Evolutionary conservation across 2,888 invertebrate genomes (phyloP), one percentile per base, ranked within the genome.

Genomic region (Oxytorus armatus): DNA sequence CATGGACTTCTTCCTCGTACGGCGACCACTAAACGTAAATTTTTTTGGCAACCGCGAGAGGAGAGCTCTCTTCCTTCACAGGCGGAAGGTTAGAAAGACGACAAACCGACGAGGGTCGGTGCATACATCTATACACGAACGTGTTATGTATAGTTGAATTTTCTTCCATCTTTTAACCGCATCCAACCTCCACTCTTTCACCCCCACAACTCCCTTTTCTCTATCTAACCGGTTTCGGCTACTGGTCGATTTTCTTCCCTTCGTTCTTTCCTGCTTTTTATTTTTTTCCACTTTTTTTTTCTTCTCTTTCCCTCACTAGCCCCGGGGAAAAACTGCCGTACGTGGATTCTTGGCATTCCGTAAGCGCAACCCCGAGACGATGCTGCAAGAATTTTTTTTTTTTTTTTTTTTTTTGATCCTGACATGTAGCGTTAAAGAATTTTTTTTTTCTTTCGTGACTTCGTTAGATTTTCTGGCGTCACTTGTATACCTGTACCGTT

Each of bases 21-120:
- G 75, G n/a, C n/a, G n/a, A n/a, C 76, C 76, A 61, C 80, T 85
- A 85, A 86, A 88, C 88, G 87, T 84, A 89, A 88, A 89, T 89
- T 87, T 82, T n/a, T 66, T 86, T 88, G 87, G 87, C 88, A 87
- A 84, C 77, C 82, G 33, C 39, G 18, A 49, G 59, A 33, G 51
- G 59, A 33, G 51, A 57, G 53, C 18, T 73, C 66, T 42, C 8
- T 47, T 16, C 49, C 8, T 47, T 16, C 47, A 16, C 51, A 36
- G 73, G 63, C n/a, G n/a, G n/a, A n/a, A n/a, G 51, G 47, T 16
- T 61, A 49, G 49, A 76, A 53, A 69, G 68, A 65, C 55, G 44
- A 66, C 57, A 23, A 29, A 44, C 51, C 10, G 11, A 7, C 44
- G 18, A 29, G 49, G 25, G 63, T 69, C n/a, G 23, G 25, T n/a